phyloP scores from a whole-genome alignment of 2,797 vertebrate species.

The Enoplosus armatus region DNA sequence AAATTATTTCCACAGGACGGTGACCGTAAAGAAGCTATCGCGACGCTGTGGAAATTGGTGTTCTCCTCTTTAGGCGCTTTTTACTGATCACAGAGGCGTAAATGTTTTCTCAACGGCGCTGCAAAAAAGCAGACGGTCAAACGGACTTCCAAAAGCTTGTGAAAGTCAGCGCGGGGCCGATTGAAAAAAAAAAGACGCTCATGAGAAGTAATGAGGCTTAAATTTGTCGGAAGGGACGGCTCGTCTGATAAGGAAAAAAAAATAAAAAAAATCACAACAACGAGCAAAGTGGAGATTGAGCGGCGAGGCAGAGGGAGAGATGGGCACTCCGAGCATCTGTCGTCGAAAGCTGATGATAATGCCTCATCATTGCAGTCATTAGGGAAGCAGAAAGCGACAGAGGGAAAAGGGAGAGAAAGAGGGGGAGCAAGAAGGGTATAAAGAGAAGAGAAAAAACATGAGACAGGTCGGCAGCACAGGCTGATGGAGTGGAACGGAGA shows the following conservation, averaged over 20 bases:
- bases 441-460: background rate
- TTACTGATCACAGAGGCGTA: no score
- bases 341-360: slow-evolving; percentile 59
- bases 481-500: background rate
- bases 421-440: slow-evolving; percentile 1
- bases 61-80: no score
- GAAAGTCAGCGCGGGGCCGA: slow-evolving; percentile 57
- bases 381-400: slow-evolving; percentile 39
- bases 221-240: slow-evolving; percentile 56
- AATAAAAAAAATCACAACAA: slow-evolving; percentile 47
- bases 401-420: background rate
- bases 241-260: slow-evolving; percentile 50
- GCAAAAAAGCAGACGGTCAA: background rate
- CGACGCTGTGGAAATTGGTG: no score
- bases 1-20: no score
- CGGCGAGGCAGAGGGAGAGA: slow-evolving; percentile 27
- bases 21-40: no score
- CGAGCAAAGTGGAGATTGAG: slow-evolving; percentile 46
- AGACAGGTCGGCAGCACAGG: background rate
- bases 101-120: no score
- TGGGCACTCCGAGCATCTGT: slow-evolving; percentile 63
- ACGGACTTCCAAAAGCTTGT: slow-evolving; percentile 51
- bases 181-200: slow-evolving; percentile 53
- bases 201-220: slow-evolving; percentile 56
- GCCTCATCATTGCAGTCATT: slow-evolving; percentile 66